Base-by-base conservation (phyloP, 1,140 invertebrate genomes). In the Hyposmocoma kahamanoa region DNA sequence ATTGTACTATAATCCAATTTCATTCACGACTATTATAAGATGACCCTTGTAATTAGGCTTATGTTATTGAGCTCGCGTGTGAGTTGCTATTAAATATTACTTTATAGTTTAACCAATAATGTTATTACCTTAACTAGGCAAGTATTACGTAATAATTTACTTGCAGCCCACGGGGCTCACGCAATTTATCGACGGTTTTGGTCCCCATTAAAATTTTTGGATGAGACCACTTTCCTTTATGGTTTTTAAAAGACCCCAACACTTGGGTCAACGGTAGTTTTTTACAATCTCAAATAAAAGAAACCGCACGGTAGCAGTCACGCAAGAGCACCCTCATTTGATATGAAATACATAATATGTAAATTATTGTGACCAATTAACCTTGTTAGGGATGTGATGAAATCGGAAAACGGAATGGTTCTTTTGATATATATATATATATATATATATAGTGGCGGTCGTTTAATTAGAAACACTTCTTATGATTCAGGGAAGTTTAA, bases 291-390 rank as follows among this genome's bases (percentile, higher is more conserved):
- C 24, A 50, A 26, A 55, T 50, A 56, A 58, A 41, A 48, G 50
- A 43, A 42, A 50, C 44, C 50, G 59, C 62, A 60, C 60, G 54
- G 59, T 54, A 61, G 56, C 44, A 56, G 60, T 65, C 68, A 71
- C 71, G 66, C 66, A 67, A 65, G 42, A 18, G 45, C 15, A 43
- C 24, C 24, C 11, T 26, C 11, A 26, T 26, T 11, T 5, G 24
- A 26, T 6, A n/a, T n/a, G n/a, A n/a, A n/a, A n/a, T n/a, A n/a
- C n/a, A 26, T 6, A 26, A 26, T 26, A 26, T 26, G 24, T 26
- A 26, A 26, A 26, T 26, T 26, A 26, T 26, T 26, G 24, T 26
- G 11, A 26, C 5, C 24, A 26, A 26, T 26, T 26, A 26, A 11
- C 24, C 24, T 26, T 26, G 5, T 26, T 26, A 11, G 24, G 24